Percentiles rank a stretch among this genome's conserved stretches.
These are phyloP conservation scores for Gobio gobio DNA, from an alignment of 2,113 vertebrate genomes.

Conservation along the genomic window DNA sequence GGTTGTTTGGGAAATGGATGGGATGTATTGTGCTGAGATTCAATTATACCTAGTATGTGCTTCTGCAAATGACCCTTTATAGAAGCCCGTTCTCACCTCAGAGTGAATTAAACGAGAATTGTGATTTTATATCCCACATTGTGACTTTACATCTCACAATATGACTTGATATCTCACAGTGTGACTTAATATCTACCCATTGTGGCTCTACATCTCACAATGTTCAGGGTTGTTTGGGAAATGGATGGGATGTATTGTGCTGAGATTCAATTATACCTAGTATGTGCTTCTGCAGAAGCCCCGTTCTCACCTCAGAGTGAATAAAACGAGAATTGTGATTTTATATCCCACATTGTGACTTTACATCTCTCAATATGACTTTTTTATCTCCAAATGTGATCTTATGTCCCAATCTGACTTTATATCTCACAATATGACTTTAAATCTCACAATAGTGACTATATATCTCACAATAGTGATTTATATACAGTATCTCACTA, in stretches of 20 bases:
- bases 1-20: conserved; percentile 10
- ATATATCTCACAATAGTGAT: not conserved
- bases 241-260: too few relatives aligned
- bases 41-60: not conserved
- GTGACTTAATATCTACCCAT: not conserved
- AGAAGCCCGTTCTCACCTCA: not conserved
- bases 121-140: not conserved
- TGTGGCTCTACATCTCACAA: not conserved
- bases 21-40: not conserved
- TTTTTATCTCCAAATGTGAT: not conserved
- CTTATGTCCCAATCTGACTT: not conserved
- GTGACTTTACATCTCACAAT: not conserved
- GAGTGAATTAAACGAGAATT: not conserved
- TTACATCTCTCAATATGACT: not conserved
- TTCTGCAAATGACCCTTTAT: not conserved
- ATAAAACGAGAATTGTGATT: too few relatives aligned
- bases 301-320: too few relatives aligned
- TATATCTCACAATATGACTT: too few relatives aligned
- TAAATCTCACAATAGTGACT: not conserved
- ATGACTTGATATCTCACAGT: too few relatives aligned
- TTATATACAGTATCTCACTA: too few relatives aligned
- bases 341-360: too few relatives aligned
- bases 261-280: too few relatives aligned
- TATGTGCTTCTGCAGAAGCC: too few relatives aligned
- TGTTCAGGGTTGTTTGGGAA: too few relatives aligned